These are phyloP conservation scores for Griposia aprilina DNA, from an alignment of 2,888 invertebrate species.

Conservation along the genomic window DNA sequence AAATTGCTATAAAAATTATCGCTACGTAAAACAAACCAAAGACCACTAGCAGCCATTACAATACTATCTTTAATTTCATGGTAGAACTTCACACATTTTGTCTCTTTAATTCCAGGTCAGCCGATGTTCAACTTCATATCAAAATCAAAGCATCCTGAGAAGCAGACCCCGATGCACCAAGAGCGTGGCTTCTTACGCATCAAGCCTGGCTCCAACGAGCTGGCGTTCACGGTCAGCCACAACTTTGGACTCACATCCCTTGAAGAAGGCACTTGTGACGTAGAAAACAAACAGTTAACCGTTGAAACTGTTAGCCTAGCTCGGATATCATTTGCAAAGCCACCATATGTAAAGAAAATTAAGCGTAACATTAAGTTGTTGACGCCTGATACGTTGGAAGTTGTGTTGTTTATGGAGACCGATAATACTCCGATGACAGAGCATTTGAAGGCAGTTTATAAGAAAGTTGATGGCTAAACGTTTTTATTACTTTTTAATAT, in stretches of 20 bases:
- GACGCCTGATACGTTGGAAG: conserved; percentile 80
- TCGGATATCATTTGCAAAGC: conserved; percentile 89
- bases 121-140: conserved; percentile 91
- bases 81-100: neutral
- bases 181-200: conserved; percentile 92
- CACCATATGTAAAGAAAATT: conserved; percentile 87
- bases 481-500: neutral
- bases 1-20: neutral
- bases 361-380: conserved; percentile 81
- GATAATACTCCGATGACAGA: conserved; percentile 88
- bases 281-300: conserved; percentile 82
- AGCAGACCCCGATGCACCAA: conserved; percentile 91
- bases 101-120: conserved; percentile 83
- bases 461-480: conserved; percentile 69
- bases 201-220: conserved; percentile 88
- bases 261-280: conserved; percentile 90
- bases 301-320: conserved; percentile 86
- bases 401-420: conserved; percentile 90
- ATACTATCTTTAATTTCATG: neutral
- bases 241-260: conserved; percentile 91
- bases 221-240: conserved; percentile 91
- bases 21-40: neutral
- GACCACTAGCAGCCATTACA: neutral
- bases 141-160: conserved; percentile 88
- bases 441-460: conserved; percentile 90